A percentile compares a stretch with the other conserved stretches of the same genome.
Conservation (phyloP, 2,888 invertebrate species). For the Clusia tigrina region DNA sequence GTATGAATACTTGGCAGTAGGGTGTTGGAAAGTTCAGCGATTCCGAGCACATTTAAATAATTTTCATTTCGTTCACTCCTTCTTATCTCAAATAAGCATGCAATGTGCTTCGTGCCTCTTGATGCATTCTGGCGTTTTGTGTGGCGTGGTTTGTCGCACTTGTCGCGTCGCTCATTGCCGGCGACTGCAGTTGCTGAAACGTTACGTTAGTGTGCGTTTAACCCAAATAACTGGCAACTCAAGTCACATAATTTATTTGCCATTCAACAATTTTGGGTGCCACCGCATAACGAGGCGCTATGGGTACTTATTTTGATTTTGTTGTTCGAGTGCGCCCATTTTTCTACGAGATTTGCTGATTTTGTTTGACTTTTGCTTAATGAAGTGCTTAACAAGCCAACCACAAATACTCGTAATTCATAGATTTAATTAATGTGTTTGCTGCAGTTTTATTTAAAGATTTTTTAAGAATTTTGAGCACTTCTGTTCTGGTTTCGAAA, state of each 20-base stretch:
- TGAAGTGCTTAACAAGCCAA: background rate
- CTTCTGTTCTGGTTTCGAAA: too few relatives aligned
- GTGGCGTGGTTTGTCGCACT: background rate
- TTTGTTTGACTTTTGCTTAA: background rate
- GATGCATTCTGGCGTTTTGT: background rate
- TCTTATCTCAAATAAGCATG: too few relatives aligned
- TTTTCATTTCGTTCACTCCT: too few relatives aligned
- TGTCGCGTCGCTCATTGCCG: background rate
- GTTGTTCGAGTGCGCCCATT: background rate
- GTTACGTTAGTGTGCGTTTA: background rate
- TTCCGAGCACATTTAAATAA: too few relatives aligned
- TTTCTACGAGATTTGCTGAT: background rate
- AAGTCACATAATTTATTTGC: slow-evolving; percentile 13
- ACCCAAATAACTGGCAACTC: background rate
- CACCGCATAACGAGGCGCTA: background rate
- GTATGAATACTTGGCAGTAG: too few relatives aligned
- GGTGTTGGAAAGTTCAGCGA: too few relatives aligned
- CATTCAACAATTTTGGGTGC: slow-evolving; percentile 9
- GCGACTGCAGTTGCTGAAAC: background rate
- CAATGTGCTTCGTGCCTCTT: too few relatives aligned
- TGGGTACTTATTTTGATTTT: background rate
- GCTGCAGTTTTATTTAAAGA: too few relatives aligned
- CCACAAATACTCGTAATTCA: too few relatives aligned
- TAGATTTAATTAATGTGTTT: too few relatives aligned
- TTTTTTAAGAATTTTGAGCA: too few relatives aligned